Evolutionary conservation across 2,888 invertebrate genomes (phyloP).

Genomic region (Dermolepida albohirtum): DNA sequence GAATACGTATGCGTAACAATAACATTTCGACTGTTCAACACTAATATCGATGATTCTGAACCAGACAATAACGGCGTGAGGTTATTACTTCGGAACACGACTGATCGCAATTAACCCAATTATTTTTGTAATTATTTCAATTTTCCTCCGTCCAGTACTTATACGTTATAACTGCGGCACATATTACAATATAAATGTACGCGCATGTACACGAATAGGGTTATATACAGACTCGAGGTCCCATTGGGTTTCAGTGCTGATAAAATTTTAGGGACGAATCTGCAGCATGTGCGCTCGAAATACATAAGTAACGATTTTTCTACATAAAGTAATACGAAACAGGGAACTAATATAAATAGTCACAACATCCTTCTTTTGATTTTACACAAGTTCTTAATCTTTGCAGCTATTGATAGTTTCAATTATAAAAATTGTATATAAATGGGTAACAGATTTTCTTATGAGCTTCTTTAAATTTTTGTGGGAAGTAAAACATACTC

Average conservation of each 20-base stretch:
- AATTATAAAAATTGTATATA: no score
- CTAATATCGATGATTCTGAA: constrained; percentile 17
- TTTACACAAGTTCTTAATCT: no score
- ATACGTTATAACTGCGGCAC: background rate
- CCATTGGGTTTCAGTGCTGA: constrained; percentile 15
- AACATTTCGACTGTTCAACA: constrained; percentile 6
- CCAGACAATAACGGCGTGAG: background rate
- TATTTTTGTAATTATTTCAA: constrained; percentile 34
- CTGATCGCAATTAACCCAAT: constrained; percentile 25
- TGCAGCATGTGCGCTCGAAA: no score
- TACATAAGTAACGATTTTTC: no score
- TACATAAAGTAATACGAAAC: no score
- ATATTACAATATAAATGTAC: background rate
- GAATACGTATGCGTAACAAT: background rate
- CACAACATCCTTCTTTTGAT: no score
- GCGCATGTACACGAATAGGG: constrained; percentile 1
- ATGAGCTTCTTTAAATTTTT: no score
- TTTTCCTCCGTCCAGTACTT: constrained; percentile 4
- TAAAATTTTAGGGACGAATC: constrained; percentile 23
- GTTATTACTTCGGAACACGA: constrained; percentile 11
- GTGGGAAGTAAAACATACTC: no score
- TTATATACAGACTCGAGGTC: constrained; percentile 20
- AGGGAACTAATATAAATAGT: no score
- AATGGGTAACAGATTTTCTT: no score
- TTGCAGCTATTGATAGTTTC: no score